Evolutionary conservation across 37 sponge, comb jelly and placozoan genomes (phyloP).

Genomic region (Cladorhizidae sp.): DNA sequence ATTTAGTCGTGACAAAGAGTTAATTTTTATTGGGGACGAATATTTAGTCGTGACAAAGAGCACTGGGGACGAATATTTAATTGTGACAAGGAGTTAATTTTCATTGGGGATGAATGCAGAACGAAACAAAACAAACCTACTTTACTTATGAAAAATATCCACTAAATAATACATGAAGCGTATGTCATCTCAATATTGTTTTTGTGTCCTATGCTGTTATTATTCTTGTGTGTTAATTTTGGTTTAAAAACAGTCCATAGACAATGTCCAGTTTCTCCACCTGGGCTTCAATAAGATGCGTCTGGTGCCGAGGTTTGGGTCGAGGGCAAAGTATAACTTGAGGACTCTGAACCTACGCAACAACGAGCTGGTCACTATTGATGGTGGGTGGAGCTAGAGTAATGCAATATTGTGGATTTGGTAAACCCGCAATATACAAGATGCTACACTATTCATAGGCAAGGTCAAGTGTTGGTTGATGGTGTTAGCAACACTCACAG

Average conservation of each 20-base stretch:
- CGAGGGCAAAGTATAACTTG: slow-evolving; percentile 42
- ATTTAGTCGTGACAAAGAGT: too few species aligned
- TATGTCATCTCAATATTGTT: too few species aligned
- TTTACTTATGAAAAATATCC: too few species aligned
- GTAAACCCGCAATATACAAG: background rate
- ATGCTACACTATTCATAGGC: background rate
- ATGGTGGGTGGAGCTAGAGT: slow-evolving; percentile 24
- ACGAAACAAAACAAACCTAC: too few species aligned
- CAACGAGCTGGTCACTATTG: slow-evolving; percentile 43
- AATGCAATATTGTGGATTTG: background rate
- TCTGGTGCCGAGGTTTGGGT: slow-evolving; percentile 46
- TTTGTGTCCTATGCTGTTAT: too few species aligned
- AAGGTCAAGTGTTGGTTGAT: slow-evolving; percentile 11
- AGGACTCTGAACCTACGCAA: slow-evolving; percentile 48
- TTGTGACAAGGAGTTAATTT: too few species aligned
- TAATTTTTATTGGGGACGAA: too few species aligned
- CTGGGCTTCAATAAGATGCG: slow-evolving; percentile 70
- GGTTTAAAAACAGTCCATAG: slow-evolving; percentile 58
- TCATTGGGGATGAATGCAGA: too few species aligned
- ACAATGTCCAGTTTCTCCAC: slow-evolving; percentile 44
- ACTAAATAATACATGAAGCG: too few species aligned
- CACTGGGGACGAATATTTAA: too few species aligned
- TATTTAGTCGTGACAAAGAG: too few species aligned
- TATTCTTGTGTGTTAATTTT: too few species aligned
- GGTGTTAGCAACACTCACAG: slow-evolving; percentile 25